A percentile compares a stretch with the other conserved stretches of the same genome.
These are phyloP conservation scores for Callimorpha dominula DNA, from an alignment of 2,888 invertebrate species.

Conservation along the genomic window DNA sequence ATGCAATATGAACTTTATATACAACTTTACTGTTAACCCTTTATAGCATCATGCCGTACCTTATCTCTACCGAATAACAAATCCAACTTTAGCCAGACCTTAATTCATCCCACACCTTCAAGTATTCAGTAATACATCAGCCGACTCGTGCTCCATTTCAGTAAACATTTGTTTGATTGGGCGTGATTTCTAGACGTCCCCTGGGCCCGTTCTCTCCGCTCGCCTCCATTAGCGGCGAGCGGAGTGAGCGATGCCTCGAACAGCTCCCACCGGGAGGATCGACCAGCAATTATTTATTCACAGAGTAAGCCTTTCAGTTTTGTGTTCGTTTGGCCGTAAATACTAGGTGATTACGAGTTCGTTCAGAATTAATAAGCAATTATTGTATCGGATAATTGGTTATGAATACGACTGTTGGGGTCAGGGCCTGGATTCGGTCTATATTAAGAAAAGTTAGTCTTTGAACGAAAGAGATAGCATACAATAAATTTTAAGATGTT, in stretches of 20 bases:
- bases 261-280: conserved; percentile 24
- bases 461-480: no score
- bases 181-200: conserved; percentile 46
- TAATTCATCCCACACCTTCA: conserved; percentile 2
- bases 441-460: no score
- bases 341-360: background rate
- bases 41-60: no score
- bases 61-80: background rate
- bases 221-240: conserved; percentile 41
- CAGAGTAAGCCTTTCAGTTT: conserved; percentile 17
- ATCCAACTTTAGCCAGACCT: background rate
- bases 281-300: conserved; percentile 49
- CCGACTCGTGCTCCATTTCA: background rate
- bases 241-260: conserved; percentile 26
- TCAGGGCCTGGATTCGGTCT: background rate
- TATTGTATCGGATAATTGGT: background rate
- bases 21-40: no score
- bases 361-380: background rate
- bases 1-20: no score
- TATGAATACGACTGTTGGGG: background rate
- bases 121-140: conserved; percentile 7
- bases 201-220: conserved; percentile 37
- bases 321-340: conserved; percentile 1
- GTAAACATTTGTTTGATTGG: conserved; percentile 34
- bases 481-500: no score